Base-by-base conservation (phyloP, 2,888 invertebrate genomes). In the Halictus quadricinctus region DNA sequence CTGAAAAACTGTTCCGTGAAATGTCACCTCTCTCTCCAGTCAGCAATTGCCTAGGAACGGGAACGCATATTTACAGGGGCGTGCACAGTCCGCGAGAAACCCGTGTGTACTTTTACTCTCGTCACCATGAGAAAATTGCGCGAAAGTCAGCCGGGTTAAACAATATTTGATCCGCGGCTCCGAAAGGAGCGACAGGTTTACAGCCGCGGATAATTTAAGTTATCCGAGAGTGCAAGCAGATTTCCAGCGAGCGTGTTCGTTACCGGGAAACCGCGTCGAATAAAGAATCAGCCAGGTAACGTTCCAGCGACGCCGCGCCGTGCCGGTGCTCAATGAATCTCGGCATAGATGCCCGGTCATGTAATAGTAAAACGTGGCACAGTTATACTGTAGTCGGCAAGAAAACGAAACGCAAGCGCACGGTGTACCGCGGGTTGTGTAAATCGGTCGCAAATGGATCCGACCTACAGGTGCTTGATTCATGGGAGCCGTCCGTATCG, bases 391-490 rank as follows among this genome's bases (percentile, higher is more conserved):
- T 54, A n/a, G 72, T 41, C 58, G 2, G 76, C 29, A 73, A 84
- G 80, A 54, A 54, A 84, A 76, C 13, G 73, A 80, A 72, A 41
- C 69, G 41, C 41, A 46, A 25, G n/a, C 25, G 15, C 54, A 54
- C 46, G 2, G 2, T 8, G 76, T 50, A 74, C 50, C 66, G 54
- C 13, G 54, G 41, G 84, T 70, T 80, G 84, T 85, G 80, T 85
- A 84, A 84, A 84, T 84, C 84, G 76, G 60, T 79, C 85, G 76
- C 84, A 69, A 80, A 80, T 76, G 73, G 80, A 21, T 54, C 66
- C 78, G 87, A 77, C 66, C 81, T 64, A 87, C 79, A 78, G 80
- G 82, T 78, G 81, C 79, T 79, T 72, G 88, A 79, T 77, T 79
- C 83, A 76, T 29, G 81, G 85, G 85, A 74, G 81, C 79, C 79